A percentile compares a stretch with the other conserved stretches of the same genome.
These are phyloP conservation scores for Kuschelorhynchus macadamiae DNA, from an alignment of 2,888 invertebrate species.

Conservation along the genomic window DNA sequence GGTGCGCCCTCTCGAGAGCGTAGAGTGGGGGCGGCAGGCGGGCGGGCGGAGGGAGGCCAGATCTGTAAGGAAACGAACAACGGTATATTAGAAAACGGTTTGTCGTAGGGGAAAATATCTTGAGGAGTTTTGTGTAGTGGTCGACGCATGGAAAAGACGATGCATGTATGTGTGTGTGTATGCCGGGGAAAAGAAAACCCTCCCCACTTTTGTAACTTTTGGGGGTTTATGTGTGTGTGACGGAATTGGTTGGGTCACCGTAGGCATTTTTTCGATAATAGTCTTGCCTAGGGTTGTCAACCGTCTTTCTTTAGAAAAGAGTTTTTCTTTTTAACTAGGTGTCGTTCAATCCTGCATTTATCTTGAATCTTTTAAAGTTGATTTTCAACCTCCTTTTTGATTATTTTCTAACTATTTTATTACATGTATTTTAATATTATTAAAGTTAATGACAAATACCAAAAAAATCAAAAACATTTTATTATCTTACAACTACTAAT, in stretches of 20 bases:
- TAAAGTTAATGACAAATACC: too few relatives aligned
- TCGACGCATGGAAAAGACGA: slow-evolving; percentile 45
- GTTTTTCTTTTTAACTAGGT: too few relatives aligned
- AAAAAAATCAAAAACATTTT: too few relatives aligned
- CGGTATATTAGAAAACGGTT: slow-evolving; percentile 49
- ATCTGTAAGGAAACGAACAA: slow-evolving; percentile 48
- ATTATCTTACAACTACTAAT: too few relatives aligned
- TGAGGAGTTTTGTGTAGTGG: slow-evolving; percentile 46
- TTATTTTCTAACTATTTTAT: too few relatives aligned
- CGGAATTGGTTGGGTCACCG: not conserved
- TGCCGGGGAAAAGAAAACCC: slow-evolving; percentile 26
- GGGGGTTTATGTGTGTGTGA: slow-evolving; percentile 18
- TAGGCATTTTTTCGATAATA: too few relatives aligned
- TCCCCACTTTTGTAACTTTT: slow-evolving; percentile 23
- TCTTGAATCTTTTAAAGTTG: too few relatives aligned
- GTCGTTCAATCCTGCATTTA: too few relatives aligned
- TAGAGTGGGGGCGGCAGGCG: slow-evolving; percentile 34
- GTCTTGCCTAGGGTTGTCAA: too few relatives aligned
- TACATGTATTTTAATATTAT: too few relatives aligned
- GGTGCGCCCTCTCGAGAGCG: slow-evolving; percentile 17
- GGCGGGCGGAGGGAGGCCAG: slow-evolving; percentile 39
- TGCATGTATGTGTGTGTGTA: slow-evolving; percentile 27
- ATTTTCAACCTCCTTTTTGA: too few relatives aligned
- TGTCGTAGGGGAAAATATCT: slow-evolving; percentile 47
- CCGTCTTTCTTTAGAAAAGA: too few relatives aligned